These are phyloP conservation scores for Lepidurus arcticus DNA, from an alignment of 1,140 invertebrate genomes.

Conservation along the genomic window DNA sequence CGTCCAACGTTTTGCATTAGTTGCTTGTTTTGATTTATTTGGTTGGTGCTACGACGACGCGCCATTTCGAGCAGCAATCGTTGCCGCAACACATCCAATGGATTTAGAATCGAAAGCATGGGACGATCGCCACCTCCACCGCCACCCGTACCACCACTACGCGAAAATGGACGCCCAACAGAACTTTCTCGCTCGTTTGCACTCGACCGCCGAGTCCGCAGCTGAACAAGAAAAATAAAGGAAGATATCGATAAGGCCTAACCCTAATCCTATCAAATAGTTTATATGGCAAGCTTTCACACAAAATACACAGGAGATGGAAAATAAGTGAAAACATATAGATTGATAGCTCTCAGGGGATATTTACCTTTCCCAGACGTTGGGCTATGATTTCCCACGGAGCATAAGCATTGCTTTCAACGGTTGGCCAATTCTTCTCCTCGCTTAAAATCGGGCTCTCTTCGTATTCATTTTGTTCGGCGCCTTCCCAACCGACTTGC, in stretches of 20 bases:
- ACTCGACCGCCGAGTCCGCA: not conserved
- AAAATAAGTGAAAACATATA: not conserved
- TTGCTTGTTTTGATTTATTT: constrained; percentile 34
- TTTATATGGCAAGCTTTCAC: not conserved
- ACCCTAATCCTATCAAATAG: not conserved
- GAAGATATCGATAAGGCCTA: not conserved
- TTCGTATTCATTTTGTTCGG: not conserved
- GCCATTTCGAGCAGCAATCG: constrained; percentile 65
- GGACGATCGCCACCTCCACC: constrained; percentile 39
- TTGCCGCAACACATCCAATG: constrained; percentile 67
- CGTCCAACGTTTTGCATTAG: constrained; percentile 33
- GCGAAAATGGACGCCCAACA: not conserved
- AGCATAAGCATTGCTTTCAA: not conserved
- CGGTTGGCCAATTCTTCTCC: not conserved
- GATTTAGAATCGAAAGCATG: constrained; percentile 68
- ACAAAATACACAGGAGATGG: not conserved
- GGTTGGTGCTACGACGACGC: constrained; percentile 52
- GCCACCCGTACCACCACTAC: not conserved
- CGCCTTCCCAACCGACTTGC: not conserved
- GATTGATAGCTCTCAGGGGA: not conserved
- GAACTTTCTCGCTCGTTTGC: not conserved
- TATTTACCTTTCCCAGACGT: constrained; percentile 15
- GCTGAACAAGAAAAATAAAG: not conserved
- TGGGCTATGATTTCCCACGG: not conserved
- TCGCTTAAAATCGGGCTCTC: not conserved